These are phyloP conservation scores for Apostichopus californicus DNA, from an alignment of 35 echinoderm and acorn worm species.

Conservation along the genomic window DNA sequence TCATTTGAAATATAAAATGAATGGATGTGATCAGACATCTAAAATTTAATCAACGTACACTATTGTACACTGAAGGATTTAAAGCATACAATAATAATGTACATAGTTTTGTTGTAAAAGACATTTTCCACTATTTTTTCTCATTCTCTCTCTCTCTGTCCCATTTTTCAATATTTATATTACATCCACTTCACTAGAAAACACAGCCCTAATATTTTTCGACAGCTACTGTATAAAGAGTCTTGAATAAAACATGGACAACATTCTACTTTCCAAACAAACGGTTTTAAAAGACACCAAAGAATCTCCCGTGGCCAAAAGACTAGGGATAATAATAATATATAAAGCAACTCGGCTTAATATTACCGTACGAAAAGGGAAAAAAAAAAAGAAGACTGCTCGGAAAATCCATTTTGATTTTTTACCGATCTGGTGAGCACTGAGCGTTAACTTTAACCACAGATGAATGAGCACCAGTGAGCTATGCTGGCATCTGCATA, in stretches of 20 bases:
- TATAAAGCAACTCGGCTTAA: neutral
- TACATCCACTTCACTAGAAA: neutral
- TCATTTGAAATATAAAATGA: too few species aligned
- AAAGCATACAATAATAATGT: too few species aligned
- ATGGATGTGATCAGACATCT: too few species aligned
- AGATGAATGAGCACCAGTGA: neutral
- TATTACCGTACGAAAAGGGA: neutral
- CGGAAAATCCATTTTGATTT: constrained; percentile 1
- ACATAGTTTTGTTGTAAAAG: too few species aligned
- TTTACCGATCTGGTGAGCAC: constrained; percentile 2
- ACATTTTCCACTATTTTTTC: too few species aligned
- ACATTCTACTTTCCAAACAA: neutral
- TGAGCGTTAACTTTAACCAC: constrained; percentile 16
- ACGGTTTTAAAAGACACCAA: neutral
- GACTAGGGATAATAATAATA: neutral
- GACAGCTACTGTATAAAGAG: neutral
- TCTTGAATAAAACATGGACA: neutral
- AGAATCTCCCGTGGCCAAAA: neutral
- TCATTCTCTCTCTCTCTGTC: neutral
- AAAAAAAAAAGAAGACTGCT: neutral
- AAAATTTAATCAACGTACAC: too few species aligned
- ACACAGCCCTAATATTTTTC: neutral
- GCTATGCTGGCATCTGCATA: neutral
- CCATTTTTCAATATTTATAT: neutral
- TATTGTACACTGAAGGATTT: too few species aligned